These are phyloP conservation scores for Agriopis aurantiaria DNA, from an alignment of 2,888 invertebrate genomes.

Conservation along the genomic window DNA sequence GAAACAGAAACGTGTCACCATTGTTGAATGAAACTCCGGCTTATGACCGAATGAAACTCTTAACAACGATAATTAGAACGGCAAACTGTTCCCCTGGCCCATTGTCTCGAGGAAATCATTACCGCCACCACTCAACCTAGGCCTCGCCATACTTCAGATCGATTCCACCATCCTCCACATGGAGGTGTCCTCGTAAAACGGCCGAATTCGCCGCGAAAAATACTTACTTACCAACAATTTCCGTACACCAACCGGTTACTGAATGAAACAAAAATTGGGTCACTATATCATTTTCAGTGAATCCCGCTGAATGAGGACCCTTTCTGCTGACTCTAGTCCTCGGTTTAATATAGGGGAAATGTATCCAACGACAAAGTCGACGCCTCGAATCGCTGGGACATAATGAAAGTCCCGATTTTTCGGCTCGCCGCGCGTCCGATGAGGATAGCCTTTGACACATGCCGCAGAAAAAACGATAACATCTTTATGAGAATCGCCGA, in stretches of 20 bases:
- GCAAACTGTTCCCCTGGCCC: constrained; percentile 53
- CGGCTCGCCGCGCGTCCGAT: constrained; percentile 48
- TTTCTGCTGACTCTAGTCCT: constrained; percentile 22
- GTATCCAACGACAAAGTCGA: constrained; percentile 29
- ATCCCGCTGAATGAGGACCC: constrained; percentile 22
- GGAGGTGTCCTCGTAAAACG: constrained; percentile 25
- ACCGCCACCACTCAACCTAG: constrained; percentile 39
- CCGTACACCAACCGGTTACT: constrained; percentile 27
- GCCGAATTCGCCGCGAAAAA: constrained; percentile 16
- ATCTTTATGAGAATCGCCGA: constrained; percentile 39
- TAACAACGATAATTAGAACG: constrained; percentile 67
- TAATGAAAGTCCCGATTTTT: constrained; percentile 48
- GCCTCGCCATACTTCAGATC: constrained; percentile 25
- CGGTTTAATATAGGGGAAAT: constrained; percentile 26
- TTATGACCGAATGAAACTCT: constrained; percentile 62
- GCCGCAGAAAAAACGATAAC: constrained; percentile 45
- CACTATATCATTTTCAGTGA: constrained; percentile 30
- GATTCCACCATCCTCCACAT: constrained; percentile 11
- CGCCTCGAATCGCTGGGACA: constrained; percentile 28
- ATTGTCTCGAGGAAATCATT: constrained; percentile 58
- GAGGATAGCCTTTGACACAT: constrained; percentile 41
- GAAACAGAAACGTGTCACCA: constrained; percentile 67
- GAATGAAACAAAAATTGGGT: constrained; percentile 32
- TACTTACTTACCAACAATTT: constrained; percentile 22
- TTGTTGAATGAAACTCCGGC: constrained; percentile 61